Conservation (phyloP, 2,113 vertebrate genomes). For the Ariopsis seemanni region DNA sequence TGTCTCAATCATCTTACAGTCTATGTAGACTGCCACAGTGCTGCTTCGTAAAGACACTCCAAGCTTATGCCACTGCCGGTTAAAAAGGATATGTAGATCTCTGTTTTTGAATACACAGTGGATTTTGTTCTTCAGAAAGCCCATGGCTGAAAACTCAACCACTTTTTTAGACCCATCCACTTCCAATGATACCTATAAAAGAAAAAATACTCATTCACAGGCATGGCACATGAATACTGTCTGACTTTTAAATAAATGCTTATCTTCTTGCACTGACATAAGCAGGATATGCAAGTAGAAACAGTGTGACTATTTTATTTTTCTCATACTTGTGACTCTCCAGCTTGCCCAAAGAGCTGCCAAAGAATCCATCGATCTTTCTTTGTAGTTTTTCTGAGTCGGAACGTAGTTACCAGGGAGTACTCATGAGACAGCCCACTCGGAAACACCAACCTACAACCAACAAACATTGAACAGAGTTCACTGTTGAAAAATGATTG, state of each 20-base stretch:
- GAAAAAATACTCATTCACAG: not conserved
- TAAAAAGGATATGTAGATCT: conserved; percentile 87
- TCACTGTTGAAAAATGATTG: not conserved
- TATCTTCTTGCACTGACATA: not conserved
- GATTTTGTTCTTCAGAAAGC: conserved; percentile 74
- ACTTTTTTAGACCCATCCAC: conserved; percentile 86
- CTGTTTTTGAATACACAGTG: conserved; percentile 88
- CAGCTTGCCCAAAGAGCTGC: conserved; percentile 85
- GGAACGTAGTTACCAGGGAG: conserved; percentile 80
- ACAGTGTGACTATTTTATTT: not conserved
- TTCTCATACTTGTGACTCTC: conserved; percentile 81
- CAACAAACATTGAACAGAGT: conserved; percentile 31
- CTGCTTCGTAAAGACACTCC: conserved; percentile 80
- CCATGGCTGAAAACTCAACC: conserved; percentile 83
- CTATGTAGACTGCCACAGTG: conserved; percentile 84
- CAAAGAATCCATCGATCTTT: conserved; percentile 93
- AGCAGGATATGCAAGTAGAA: not conserved
- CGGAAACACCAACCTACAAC: conserved; percentile 83
- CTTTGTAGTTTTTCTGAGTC: conserved; percentile 86
- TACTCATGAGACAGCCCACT: conserved; percentile 86
- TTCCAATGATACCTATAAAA: conserved; percentile 81
- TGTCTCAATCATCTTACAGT: conserved; percentile 88
- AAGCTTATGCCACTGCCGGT: conserved; percentile 96
- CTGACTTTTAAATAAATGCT: not conserved
- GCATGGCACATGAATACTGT: not conserved